These are phyloP conservation scores for Malacosoma neustria DNA, from an alignment of 2,888 invertebrate genomes.

Conservation along the genomic window DNA sequence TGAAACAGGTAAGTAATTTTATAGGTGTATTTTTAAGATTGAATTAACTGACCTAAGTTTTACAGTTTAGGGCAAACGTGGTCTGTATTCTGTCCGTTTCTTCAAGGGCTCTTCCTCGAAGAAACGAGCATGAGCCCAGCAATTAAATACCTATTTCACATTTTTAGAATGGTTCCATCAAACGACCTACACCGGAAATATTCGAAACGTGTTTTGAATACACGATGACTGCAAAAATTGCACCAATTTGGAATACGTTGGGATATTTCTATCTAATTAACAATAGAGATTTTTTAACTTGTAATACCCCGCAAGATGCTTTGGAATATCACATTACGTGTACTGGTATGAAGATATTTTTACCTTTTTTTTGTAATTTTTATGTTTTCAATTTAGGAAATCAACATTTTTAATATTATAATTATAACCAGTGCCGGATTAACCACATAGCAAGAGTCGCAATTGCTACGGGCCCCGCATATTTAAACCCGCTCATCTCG, in stretches of 20 bases:
- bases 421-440: too few species aligned
- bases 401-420: too few species aligned
- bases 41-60: too few species aligned
- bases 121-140: too few species aligned
- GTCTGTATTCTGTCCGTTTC: too few species aligned
- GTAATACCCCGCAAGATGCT: conserved; percentile 42
- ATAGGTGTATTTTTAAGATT: neutral
- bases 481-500: too few species aligned
- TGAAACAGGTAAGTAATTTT: conserved; percentile 40
- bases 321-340: conserved; percentile 31
- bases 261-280: conserved; percentile 47
- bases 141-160: neutral
- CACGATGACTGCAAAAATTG: conserved; percentile 54
- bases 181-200: conserved; percentile 31
- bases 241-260: conserved; percentile 52
- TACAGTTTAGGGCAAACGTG: too few species aligned
- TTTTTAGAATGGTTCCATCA: conserved; percentile 40
- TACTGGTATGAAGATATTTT: conserved; percentile 33
- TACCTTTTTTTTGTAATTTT: too few species aligned
- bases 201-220: conserved; percentile 53
- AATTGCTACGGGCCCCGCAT: too few species aligned
- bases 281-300: conserved; percentile 50
- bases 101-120: too few species aligned
- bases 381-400: too few species aligned
- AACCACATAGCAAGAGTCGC: too few species aligned